These are phyloP conservation scores for Oscheius sp. DNA, from an alignment of 2,888 invertebrate species.

Conservation along the genomic window DNA sequence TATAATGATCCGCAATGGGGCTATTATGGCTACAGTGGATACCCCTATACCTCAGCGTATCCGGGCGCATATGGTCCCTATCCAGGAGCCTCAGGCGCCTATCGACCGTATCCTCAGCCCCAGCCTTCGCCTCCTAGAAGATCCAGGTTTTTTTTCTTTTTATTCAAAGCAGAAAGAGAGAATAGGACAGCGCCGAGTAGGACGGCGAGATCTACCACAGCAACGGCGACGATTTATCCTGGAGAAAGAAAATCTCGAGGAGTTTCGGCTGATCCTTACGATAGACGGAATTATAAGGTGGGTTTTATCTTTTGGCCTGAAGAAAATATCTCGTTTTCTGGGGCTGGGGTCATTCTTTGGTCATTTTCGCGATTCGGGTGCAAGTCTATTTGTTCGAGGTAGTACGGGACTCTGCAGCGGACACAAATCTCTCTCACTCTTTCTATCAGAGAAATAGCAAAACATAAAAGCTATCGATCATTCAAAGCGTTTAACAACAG, in stretches of 20 bases:
- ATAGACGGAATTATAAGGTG: conserved; percentile 28
- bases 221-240: conserved; percentile 19
- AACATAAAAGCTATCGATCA: too few species aligned
- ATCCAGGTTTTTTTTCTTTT: conserved; percentile 53
- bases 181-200: conserved; percentile 57
- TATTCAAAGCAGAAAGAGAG: background rate
- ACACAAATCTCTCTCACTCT: too few species aligned
- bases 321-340: too few species aligned
- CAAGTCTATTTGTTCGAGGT: too few species aligned
- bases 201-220: conserved; percentile 38
- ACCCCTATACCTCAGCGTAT: conserved; percentile 43
- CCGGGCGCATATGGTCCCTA: conserved; percentile 54
- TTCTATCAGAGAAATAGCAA: too few species aligned
- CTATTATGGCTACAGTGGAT: conserved; percentile 41
- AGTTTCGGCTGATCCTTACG: conserved; percentile 49
- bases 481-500: too few species aligned
- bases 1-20: conserved; percentile 27
- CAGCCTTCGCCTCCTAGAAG: conserved; percentile 53
- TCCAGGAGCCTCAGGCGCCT: conserved; percentile 49
- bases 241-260: conserved; percentile 42
- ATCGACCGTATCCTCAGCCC: conserved; percentile 61
- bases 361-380: too few species aligned
- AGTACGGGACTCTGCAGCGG: too few species aligned
- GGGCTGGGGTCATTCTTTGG: too few species aligned
- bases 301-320: too few species aligned